Evolutionary conservation across 1,140 invertebrate genomes (phyloP), one percentile per base, ranked within the genome.

Genomic region (Bicyclus anynana): DNA sequence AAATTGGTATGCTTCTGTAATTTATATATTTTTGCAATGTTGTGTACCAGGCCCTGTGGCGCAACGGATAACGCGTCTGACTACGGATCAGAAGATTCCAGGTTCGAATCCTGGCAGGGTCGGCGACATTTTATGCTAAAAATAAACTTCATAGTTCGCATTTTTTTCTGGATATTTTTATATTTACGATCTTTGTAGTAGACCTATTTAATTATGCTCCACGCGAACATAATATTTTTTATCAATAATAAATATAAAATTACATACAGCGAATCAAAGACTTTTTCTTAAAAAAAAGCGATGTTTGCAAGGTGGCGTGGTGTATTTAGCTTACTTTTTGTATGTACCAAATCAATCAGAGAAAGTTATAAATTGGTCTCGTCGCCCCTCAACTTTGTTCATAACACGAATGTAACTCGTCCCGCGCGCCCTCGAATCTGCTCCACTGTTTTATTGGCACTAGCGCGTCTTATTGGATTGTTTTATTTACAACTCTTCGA

Each of bases 21-120:
- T n/a, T n/a, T 23, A 7, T 23, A 7, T 7, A 7, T 23, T 4
- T 23, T 23, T 23, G 7, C 2, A 7, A 23, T 23, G 3, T 23
- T 4, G 2, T 2, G 7, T 7, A 23, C 7, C 2, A 23, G 23
- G 23, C 23, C 23, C 23, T 23, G 23, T 23, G 23, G 23, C 23
- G 23, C 23, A 23, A 23, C 23, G 23, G 33, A 35, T 35, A 35
- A 35, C 33, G n/a, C n/a, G 9, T 35, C n/a, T 35, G 9, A 35
- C n/a, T 12, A 35, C 33, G 9, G 33, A 10, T 35, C 33, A 10
- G 9, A 35, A 23, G 23, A 23, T 23, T 35, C 33, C 33, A 35
- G 37, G 37, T 40, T 40, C 37, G 37, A 40, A 40, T 40, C 37
- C 37, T 16, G 37, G 37, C 37, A 16, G 37, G 37, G 37, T 40